Evolutionary conservation across 2,888 invertebrate genomes (phyloP).

Genomic region (Pterostichus madidus): DNA sequence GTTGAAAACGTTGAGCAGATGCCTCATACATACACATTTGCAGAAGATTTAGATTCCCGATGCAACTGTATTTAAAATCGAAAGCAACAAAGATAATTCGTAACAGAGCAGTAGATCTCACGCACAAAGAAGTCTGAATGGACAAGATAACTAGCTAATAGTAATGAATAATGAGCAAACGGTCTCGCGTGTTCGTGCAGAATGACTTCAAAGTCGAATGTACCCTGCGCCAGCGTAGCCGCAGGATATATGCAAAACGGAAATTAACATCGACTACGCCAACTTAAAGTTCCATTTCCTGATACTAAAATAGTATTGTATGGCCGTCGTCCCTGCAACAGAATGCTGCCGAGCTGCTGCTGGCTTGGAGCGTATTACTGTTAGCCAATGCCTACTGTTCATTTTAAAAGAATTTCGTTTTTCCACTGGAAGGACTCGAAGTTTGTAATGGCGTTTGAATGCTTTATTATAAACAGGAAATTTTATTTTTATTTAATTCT

Average conservation of each 20-base stretch:
- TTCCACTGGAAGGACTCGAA: too few relatives aligned
- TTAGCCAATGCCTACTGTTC: too few relatives aligned
- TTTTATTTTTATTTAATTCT: constrained; percentile 10
- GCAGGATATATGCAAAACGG: constrained; percentile 69
- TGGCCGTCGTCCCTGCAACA: constrained; percentile 14
- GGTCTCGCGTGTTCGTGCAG: constrained; percentile 38
- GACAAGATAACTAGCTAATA: constrained; percentile 40
- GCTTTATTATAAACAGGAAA: neutral
- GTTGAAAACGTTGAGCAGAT: too few relatives aligned
- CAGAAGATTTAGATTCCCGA: too few relatives aligned
- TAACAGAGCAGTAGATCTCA: neutral
- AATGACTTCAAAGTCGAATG: constrained; percentile 34
- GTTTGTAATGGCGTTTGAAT: too few relatives aligned
- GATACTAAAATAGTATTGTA: constrained; percentile 70
- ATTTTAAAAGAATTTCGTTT: too few relatives aligned
- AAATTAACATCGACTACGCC: constrained; percentile 72
- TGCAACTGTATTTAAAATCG: neutral
- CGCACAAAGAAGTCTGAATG: constrained; percentile 39
- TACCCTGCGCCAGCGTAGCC: constrained; percentile 34
- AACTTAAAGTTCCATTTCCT: constrained; percentile 72
- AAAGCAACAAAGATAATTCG: constrained; percentile 13
- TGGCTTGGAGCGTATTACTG: neutral
- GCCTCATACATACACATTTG: too few relatives aligned
- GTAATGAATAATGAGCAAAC: constrained; percentile 45
- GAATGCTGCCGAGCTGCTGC: neutral